These are phyloP conservation scores for Galagoides demidoff DNA, from an alignment of 2,797 vertebrate genomes.

Conservation along the genomic window DNA sequence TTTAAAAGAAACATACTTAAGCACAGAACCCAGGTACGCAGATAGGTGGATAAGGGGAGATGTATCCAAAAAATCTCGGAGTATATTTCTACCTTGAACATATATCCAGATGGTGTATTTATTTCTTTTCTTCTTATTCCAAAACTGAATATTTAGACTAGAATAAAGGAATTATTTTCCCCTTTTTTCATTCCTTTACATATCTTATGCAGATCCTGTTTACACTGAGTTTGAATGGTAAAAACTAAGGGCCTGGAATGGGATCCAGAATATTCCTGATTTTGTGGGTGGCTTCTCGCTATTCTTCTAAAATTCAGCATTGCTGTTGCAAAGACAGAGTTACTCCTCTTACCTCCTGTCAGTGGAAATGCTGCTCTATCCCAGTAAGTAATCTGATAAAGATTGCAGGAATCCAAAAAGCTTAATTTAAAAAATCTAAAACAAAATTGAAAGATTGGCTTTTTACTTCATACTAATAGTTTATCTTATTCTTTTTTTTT, in stretches of 20 bases:
- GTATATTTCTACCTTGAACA: neutral
- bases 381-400: neutral
- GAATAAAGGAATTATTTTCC: neutral
- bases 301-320: neutral
- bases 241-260: neutral
- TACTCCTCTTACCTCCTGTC: neutral
- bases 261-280: neutral
- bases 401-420: neutral
- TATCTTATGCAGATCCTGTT: neutral
- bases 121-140: neutral
- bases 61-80: neutral
- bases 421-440: neutral
- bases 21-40: neutral
- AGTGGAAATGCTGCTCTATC: too few relatives aligned
- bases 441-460: neutral
- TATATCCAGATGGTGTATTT: neutral
- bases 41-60: neutral
- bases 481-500: neutral
- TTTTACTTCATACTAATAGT: neutral
- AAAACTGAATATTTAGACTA: constrained; percentile 7
- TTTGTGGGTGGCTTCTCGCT: neutral
- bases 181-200: neutral
- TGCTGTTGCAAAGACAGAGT: neutral
- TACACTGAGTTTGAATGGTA: neutral
- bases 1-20: constrained; percentile 4